A percentile compares a stretch with the other conserved stretches of the same genome.
Evolutionary conservation across 2,113 vertebrate genomes (phyloP).

Genomic region (Poeciliopsis prolifica): DNA sequence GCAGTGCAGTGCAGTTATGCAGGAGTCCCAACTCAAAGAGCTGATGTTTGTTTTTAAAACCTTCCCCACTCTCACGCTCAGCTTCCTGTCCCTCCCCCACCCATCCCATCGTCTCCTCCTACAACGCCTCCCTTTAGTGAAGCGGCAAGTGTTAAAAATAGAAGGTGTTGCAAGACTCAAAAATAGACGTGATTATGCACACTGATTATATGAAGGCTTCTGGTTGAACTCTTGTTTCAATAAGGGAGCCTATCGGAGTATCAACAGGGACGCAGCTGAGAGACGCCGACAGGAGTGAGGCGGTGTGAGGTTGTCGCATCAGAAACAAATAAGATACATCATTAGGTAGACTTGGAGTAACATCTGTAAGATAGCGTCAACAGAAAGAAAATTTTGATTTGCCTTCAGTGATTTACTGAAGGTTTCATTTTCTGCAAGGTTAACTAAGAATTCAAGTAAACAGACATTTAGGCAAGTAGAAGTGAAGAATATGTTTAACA

Average conservation of each 20-base stretch:
- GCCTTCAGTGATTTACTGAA: conserved; percentile 14
- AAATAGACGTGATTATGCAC: conserved; percentile 43
- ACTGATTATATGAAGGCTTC: conserved; percentile 29
- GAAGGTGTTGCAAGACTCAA: conserved; percentile 35
- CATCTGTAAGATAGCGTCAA: conserved; percentile 22
- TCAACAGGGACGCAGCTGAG: not conserved
- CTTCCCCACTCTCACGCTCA: conserved; percentile 21
- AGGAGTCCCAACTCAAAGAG: conserved; percentile 13
- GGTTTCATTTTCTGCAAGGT: conserved; percentile 13
- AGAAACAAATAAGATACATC: not conserved
- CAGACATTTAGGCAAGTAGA: conserved; percentile 8
- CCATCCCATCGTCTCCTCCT: conserved; percentile 30
- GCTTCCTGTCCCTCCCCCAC: conserved; percentile 25
- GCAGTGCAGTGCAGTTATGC: conserved; percentile 16
- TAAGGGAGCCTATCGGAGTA: not conserved
- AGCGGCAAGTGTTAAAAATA: conserved; percentile 59
- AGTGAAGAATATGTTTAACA: conserved; percentile 3
- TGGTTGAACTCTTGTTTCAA: not conserved
- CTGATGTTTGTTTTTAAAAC: conserved; percentile 30
- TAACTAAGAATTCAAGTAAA: conserved; percentile 15
- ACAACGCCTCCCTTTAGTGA: conserved; percentile 39
- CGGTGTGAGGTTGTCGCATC: not conserved
- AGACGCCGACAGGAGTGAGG: not conserved
- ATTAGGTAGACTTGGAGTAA: conserved; percentile 29
- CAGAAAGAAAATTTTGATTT: conserved; percentile 9